Base-by-base conservation (phyloP, 2,888 invertebrate genomes). In the Caenorhabditis doughertyi region DNA sequence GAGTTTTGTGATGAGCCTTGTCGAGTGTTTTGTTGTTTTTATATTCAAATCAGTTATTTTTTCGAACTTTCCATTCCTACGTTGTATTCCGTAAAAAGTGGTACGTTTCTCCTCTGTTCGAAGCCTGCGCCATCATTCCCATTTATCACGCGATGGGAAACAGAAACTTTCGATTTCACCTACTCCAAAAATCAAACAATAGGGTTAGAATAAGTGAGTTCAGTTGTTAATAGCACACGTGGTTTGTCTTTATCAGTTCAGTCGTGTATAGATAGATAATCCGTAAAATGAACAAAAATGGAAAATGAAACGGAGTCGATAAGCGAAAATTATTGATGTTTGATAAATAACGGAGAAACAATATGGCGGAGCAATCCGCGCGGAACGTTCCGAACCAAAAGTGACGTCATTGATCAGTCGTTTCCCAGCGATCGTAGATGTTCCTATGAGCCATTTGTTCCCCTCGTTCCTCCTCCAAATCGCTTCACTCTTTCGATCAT, bases 151-250 rank as follows among this genome's bases (percentile, higher is more conserved):
- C 70, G 70, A 70, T 47, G 16, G 27, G 39, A 44, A 55, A 42
- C 55, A 23, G 47, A 71, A 71, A 71, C 49, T 60, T 60, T 71
- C 71, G 71, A 60, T 71, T 71, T 71, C 70, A 25, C 35, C 44
- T 18, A 47, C 32, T 23, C 56, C 68, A 70, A 70, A 71, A 71
- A 60, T 71, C 71, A 71, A 71, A 71, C 70, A 70, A 51, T 44
- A 16, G 25, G 51, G 71, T 58, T 44, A 21, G 35, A 47, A 18
- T 13, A 68, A 25, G 35, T 44, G 70, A 70, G 58, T 60, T 49
- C 51, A 71, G 58, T 21, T 42, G n/a, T 16, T 42, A 51, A 64
- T 49, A 18, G 47, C 47, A 27, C 60, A 64, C 64, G 73, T 55
- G 55, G 53, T 47, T 55, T 39, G 44, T n/a, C 18, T 27, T 35